Conservation (phyloP, 2,113 vertebrate species). For the Empidonax alnorum region DNA sequence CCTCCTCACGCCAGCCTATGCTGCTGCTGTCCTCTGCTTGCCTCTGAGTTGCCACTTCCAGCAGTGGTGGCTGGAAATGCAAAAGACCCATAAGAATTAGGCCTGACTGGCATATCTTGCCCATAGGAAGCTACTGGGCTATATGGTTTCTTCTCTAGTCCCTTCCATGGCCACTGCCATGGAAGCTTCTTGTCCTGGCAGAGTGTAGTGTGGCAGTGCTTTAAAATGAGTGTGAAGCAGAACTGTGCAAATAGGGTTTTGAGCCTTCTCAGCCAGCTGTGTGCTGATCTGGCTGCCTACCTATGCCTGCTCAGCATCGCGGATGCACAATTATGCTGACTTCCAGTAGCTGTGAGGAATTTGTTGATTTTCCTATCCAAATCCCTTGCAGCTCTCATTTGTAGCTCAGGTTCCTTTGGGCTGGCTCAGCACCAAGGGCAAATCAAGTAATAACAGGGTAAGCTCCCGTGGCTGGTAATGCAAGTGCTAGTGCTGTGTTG, state of each 20-base stretch:
- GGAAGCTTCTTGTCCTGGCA: neutral
- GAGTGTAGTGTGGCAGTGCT: neutral
- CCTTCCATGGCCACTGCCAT: neutral
- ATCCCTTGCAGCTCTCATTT: neutral
- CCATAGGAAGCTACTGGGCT: neutral
- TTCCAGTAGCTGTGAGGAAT: neutral
- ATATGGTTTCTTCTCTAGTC: neutral
- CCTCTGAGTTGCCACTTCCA: neutral
- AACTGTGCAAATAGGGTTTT: neutral
- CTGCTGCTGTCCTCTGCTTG: neutral
- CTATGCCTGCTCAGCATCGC: neutral
- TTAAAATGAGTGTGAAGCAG: neutral
- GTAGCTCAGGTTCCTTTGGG: neutral
- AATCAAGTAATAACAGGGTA: neutral
- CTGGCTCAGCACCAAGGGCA: neutral
- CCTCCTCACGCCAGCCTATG: neutral
- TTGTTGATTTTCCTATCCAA: neutral
- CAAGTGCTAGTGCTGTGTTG: neutral
- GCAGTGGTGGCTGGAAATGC: neutral
- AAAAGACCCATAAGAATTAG: neutral
- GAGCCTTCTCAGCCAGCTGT: neutral
- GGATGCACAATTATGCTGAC: neutral
- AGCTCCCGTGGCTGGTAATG: neutral
- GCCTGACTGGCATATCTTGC: fast-evolving
- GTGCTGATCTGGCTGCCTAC: neutral